Base-by-base conservation (phyloP, 64 coral and sea anemone species). In the Platygyra sinensis region DNA sequence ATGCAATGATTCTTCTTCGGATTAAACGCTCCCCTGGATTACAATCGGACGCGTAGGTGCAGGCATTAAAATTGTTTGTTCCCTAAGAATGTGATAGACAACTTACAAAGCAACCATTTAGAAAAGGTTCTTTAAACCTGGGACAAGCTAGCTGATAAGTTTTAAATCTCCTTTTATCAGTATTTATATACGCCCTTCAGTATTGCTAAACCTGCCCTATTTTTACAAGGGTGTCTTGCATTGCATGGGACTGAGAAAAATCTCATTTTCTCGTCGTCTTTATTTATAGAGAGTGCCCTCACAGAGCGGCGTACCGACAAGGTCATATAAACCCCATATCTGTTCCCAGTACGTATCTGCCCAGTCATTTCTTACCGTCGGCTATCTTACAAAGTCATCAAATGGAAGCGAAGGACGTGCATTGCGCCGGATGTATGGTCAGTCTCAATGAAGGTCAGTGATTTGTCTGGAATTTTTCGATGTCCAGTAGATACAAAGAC, bases 361-460 rank as follows among this genome's bases (percentile, higher is more conserved):
- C 63, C 19, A 50, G 62, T 65, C 81, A 85, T 36, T 85, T 85
- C 42, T 69, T 72, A 64, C 63, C 63, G 3, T 85, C 81, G 22
- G 31, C 81, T 50, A 30, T 72, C 13, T 71, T 85, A 18, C 81
- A 71, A 85, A 51, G 62, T 50, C 63, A 85, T 85, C 62, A 85
- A 72, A n/a, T 71, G 63, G 81, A 85, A 30, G 22, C 10, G 14
- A 85, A 85, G 64, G 62, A 52, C 32, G 22, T 49, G 31, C 63
- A 85, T 14, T 85, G 81, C 63, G 13, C 62, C 10, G 81, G 81
- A 51, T 85, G 81, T 28, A 8, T 85, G 81, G 39, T 63, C 20
- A 71, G 81, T 85, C 30, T 85, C 33, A 85, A 39, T 51, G 63
- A 85, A 85, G 81, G 81, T 85, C 62, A 72, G 81, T 39, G n/a